Base-by-base conservation (phyloP, 2,113 vertebrate genomes). In the Emydura subglobosa region DNA sequence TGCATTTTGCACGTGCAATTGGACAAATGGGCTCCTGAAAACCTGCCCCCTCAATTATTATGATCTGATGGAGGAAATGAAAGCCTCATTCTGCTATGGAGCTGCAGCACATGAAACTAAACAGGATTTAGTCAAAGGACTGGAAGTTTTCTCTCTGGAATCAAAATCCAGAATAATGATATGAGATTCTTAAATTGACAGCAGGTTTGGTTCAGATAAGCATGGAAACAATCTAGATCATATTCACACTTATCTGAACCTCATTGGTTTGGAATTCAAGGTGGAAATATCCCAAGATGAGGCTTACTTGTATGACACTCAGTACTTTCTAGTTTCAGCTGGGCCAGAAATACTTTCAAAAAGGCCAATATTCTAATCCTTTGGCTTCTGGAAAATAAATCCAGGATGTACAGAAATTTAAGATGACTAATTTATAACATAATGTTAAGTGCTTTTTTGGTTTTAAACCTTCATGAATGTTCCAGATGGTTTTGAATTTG, bases 241-340 rank as follows among this genome's bases (percentile, higher is more conserved):
- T 1, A 78, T 65, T 14, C 80, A 22, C 53, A 89, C 83, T 74
- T 87, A 88, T 83, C 79, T 94, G 74, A 95, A 91, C 83, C 16
- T 47, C 82, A 92, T 95, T 94, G 82, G 79, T 95, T 85, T 83
- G 81, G n/a, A 93, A 94, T 79, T 93, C 27, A 82, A 83, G 50
- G 85, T 78, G 94, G 87, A 95, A 50, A 85, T 82, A 89, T 91
- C 53, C 82, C 21, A 51, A 89, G 61, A 88, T 89, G 22, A 49
- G 7, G 81, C 81, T 93, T 93, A 93, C 78, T 82, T 74, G 34
- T 89, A 82, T 89, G 92, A 93, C 90, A 95, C 82, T 7, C 51
- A 84, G 39, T 10, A 81, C 92, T 93, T 97, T 89, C 92, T 92
- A 94, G 89, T 89, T 94, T 49, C 74, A 72, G 39, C 87, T 89